Evolutionary conservation across 2,113 vertebrate genomes (phyloP).

Genomic region (crab-eating macaque (Macaca fascicularis)): DNA sequence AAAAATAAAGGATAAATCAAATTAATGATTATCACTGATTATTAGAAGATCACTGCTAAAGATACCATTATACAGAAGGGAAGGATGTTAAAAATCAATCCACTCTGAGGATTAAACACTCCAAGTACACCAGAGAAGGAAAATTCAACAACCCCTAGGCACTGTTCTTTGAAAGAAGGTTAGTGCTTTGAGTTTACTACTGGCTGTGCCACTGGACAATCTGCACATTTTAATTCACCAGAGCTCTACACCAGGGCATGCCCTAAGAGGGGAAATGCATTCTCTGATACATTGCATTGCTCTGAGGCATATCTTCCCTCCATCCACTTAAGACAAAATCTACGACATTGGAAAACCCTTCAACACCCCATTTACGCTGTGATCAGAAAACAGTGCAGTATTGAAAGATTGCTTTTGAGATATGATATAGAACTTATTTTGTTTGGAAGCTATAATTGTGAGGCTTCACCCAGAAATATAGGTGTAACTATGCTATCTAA

Average conservation of each 20-base stretch:
- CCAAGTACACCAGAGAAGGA: neutral
- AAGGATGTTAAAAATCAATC: neutral
- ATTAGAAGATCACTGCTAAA: neutral
- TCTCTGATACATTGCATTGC: neutral
- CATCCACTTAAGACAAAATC: conserved; percentile 1
- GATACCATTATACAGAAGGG: neutral
- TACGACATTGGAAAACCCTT: neutral
- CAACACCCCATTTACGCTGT: neutral
- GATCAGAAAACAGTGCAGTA: neutral
- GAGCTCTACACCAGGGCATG: neutral
- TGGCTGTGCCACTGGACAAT: neutral
- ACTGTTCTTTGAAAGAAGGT: neutral
- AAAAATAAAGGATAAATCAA: neutral
- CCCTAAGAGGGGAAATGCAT: neutral
- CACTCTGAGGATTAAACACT: neutral
- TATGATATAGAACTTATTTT: neutral
- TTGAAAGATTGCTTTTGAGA: neutral
- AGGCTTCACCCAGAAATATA: neutral
- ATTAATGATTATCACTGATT: neutral
- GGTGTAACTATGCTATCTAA: neutral
- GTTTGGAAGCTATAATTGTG: neutral
- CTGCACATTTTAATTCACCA: conserved; percentile 34
- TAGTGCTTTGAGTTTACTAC: neutral
- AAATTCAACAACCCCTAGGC: conserved; percentile 24
- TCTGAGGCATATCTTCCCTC: neutral